Evolutionary conservation across 1,140 invertebrate species (phyloP).

Genomic region (Drosophila pseudoananassae): DNA sequence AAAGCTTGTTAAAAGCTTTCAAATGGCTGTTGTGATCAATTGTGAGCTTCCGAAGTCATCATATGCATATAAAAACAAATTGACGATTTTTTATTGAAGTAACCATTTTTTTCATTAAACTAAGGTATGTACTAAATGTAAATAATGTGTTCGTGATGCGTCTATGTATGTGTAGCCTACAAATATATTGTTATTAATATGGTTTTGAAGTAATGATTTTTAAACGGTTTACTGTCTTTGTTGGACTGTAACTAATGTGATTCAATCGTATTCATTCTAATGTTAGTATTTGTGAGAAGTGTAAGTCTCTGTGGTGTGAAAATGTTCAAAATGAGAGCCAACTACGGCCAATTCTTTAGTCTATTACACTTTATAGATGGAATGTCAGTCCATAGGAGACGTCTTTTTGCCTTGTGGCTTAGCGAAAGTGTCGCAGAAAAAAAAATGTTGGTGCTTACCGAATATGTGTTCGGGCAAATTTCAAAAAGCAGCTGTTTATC

Average conservation of each 20-base stretch:
- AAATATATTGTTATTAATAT: no score
- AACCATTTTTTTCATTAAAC: no score
- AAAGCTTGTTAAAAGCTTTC: no score
- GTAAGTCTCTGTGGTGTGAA: constrained; percentile 13
- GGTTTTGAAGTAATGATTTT: no score
- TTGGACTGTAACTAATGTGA: constrained; percentile 11
- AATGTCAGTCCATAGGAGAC: constrained; percentile 17
- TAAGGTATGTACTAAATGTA: no score
- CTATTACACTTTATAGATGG: constrained; percentile 21
- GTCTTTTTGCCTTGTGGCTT: constrained; percentile 18
- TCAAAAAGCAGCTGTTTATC: constrained; percentile 4
- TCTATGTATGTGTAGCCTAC: no score
- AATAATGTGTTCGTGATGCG: no score
- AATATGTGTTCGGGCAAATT: constrained; percentile 16
- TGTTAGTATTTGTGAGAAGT: constrained; percentile 12
- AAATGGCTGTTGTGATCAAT: no score
- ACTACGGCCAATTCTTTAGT: neutral
- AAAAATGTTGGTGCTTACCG: constrained; percentile 11
- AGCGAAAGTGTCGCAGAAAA: constrained; percentile 15
- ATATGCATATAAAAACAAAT: no score
- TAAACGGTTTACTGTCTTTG: no score
- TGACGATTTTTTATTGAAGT: no score
- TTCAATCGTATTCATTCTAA: constrained; percentile 13
- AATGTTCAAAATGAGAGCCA: neutral
- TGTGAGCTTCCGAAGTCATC: no score